Percentiles rank a stretch among this genome's conserved stretches.
phyloP scores from a whole-genome alignment of 1,140 invertebrate species.

The Proales similis region DNA sequence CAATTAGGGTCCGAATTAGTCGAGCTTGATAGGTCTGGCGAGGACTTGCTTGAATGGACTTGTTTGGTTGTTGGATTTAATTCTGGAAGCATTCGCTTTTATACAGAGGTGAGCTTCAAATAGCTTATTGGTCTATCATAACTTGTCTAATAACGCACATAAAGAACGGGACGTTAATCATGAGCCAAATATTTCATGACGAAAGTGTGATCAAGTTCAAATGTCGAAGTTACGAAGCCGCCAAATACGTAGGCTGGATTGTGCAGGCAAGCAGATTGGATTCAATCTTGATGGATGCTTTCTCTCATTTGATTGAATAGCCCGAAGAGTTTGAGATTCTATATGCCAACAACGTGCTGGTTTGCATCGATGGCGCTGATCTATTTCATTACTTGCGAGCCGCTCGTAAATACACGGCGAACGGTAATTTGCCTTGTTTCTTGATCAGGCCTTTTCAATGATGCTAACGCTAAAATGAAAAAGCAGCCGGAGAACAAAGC shows the following conservation, averaged over 20 bases:
- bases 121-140: constrained; percentile 5
- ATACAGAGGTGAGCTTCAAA: constrained; percentile 63
- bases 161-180: constrained; percentile 65
- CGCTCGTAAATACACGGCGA: constrained; percentile 70
- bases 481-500: constrained; percentile 61
- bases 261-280: constrained; percentile 49
- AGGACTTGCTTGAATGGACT: constrained; percentile 79
- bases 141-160: background rate
- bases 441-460: background rate
- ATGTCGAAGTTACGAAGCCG: constrained; percentile 67
- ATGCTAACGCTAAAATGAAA: too few relatives aligned
- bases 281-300: constrained; percentile 35
- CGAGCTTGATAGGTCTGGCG: constrained; percentile 52
- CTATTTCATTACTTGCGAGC: constrained; percentile 71
- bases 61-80: constrained; percentile 78
- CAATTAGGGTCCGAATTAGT: background rate
- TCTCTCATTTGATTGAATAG: constrained; percentile 41
- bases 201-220: constrained; percentile 70
- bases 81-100: constrained; percentile 75
- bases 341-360: constrained; percentile 64
- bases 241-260: constrained; percentile 55
- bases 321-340: constrained; percentile 75
- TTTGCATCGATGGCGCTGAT: constrained; percentile 72
- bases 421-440: constrained; percentile 40
- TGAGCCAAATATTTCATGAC: constrained; percentile 75